These are phyloP conservation scores for Nixonia krombeini DNA, from an alignment of 1,140 invertebrate genomes.

Conservation along the genomic window DNA sequence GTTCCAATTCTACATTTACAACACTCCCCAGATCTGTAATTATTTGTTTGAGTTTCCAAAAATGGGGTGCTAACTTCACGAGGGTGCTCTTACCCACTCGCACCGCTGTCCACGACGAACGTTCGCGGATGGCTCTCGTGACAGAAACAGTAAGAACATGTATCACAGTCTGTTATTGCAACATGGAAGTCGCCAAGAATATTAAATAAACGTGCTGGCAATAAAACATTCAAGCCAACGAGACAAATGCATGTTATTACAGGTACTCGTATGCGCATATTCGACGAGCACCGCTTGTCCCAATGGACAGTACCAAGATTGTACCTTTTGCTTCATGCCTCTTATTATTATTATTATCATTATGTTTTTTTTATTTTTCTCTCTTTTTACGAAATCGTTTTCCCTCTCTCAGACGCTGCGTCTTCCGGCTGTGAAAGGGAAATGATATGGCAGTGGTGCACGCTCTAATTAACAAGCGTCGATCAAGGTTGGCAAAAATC, in stretches of 20 bases:
- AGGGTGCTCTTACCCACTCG: no score
- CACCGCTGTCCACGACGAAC: slow-evolving; percentile 15
- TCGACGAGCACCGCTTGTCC: slow-evolving; percentile 12
- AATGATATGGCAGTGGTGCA: no score
- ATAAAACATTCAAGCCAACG: slow-evolving; percentile 37
- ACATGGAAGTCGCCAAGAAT: slow-evolving; percentile 31
- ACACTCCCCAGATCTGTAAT: no score
- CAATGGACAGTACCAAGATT: slow-evolving; percentile 6
- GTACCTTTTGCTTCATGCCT: no score
- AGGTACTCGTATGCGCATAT: slow-evolving; percentile 25
- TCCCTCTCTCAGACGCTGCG: no score
- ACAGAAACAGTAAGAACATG: slow-evolving; percentile 28
- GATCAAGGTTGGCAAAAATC: no score
- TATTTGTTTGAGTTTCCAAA: no score
- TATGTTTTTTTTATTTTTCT: slow-evolving; percentile 11
- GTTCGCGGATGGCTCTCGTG: slow-evolving; percentile 30
- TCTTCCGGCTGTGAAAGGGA: not conserved
- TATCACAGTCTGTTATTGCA: slow-evolving; percentile 30
- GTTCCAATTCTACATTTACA: not conserved
- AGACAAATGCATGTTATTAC: slow-evolving; percentile 36
- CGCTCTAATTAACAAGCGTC: no score
- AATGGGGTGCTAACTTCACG: no score
- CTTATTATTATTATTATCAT: no score
- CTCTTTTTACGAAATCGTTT: not conserved
- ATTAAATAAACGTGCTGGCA: slow-evolving; percentile 34